These are phyloP conservation scores for Andrena cerasifolii DNA, from an alignment of 1,140 invertebrate species.

Conservation along the genomic window DNA sequence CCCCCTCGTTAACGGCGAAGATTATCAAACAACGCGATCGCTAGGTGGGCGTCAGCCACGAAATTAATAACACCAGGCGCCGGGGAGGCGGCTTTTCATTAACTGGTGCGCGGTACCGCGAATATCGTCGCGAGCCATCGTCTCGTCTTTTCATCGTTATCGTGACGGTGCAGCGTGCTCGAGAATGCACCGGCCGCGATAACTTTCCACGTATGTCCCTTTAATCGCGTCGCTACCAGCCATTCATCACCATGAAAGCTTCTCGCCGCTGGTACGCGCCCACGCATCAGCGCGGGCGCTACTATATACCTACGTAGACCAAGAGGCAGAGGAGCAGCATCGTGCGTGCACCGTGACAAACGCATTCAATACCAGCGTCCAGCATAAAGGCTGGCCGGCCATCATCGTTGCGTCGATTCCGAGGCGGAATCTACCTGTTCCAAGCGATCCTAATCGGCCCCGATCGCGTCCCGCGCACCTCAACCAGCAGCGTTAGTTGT, in stretches of 20 bases:
- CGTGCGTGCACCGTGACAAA: too few species aligned
- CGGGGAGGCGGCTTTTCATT: not conserved
- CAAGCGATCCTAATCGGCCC: constrained; percentile 35
- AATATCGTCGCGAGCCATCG: not conserved
- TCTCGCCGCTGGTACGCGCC: not conserved
- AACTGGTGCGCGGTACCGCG: not conserved
- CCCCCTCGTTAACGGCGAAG: constrained; percentile 8
- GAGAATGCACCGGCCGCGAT: constrained; percentile 47
- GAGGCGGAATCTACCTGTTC: constrained; percentile 24
- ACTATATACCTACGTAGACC: not conserved
- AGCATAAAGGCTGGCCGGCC: constrained; percentile 6
- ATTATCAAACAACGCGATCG: not conserved
- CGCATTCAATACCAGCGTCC: not conserved
- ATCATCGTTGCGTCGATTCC: constrained; percentile 1
- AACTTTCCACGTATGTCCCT: constrained; percentile 61
- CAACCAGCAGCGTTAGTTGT: not conserved
- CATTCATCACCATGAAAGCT: constrained; percentile 58
- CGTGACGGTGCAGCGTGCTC: constrained; percentile 39
- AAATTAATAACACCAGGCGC: constrained; percentile 12
- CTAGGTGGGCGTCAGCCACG: not conserved
- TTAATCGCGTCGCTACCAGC: constrained; percentile 51
- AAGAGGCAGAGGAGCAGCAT: too few species aligned
- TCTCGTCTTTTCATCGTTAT: constrained; percentile 48
- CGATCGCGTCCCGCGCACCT: constrained; percentile 38
- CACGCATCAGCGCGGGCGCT: constrained; percentile 4